Conservation (phyloP, 2,113 vertebrate species). For the Tragelaphus imberbis region DNA sequence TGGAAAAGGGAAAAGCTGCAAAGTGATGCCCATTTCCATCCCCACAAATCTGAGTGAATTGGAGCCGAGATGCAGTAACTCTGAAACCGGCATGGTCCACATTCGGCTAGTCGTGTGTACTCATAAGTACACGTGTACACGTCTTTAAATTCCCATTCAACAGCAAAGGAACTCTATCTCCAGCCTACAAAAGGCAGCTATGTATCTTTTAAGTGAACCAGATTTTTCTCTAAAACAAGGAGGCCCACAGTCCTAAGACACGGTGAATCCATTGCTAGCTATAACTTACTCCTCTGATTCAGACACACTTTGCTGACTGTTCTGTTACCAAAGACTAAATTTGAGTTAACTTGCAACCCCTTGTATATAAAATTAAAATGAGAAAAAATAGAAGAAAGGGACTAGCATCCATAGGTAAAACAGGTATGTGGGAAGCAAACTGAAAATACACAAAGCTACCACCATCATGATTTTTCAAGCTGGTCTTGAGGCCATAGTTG, state of each 20-base stretch:
- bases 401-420: background rate
- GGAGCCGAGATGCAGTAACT: background rate
- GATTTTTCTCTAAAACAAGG: background rate
- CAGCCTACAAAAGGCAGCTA: background rate
- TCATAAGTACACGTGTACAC: background rate
- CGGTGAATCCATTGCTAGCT: background rate
- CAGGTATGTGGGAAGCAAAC: rapidly evolving
- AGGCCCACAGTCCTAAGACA: background rate
- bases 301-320: background rate
- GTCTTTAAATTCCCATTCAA: background rate
- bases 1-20: background rate
- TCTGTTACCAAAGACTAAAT: background rate
- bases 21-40: background rate
- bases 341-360: background rate
- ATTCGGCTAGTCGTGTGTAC: rapidly evolving
- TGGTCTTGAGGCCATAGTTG: background rate
- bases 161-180: background rate
- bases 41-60: background rate
- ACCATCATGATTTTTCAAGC: background rate
- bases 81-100: background rate
- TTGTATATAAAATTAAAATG: background rate
- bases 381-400: background rate
- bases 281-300: background rate
- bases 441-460: background rate
- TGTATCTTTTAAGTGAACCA: background rate